Conservation (phyloP, 2,113 vertebrate genomes). For the Acanthisitta chloris region DNA sequence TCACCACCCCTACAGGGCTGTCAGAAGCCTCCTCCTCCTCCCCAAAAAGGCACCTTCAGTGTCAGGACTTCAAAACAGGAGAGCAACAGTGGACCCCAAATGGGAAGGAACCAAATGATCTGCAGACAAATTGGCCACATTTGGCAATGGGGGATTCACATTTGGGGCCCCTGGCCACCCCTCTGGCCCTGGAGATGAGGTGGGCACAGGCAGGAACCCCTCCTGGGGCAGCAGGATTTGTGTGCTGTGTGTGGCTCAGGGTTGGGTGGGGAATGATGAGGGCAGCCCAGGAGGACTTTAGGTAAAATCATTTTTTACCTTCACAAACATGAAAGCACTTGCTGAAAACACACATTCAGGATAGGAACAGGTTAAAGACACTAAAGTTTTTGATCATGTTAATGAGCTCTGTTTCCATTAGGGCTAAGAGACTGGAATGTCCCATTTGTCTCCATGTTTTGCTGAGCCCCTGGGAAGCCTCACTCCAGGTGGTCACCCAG, state of each 20-base stretch:
- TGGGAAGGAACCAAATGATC: background rate
- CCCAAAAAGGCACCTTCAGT: background rate
- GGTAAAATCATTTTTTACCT: background rate
- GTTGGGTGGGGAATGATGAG: background rate
- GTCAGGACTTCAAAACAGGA: background rate
- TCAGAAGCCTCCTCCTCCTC: background rate
- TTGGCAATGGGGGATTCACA: background rate
- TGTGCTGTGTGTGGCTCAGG: rapidly evolving
- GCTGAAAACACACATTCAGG: background rate
- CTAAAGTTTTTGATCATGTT: background rate
- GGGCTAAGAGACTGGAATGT: background rate
- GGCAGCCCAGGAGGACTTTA: background rate
- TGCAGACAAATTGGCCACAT: background rate
- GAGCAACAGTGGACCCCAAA: background rate
- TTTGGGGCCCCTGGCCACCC: no score
- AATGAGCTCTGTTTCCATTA: background rate
- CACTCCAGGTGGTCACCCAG: background rate
- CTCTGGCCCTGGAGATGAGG: no score
- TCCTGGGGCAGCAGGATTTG: background rate
- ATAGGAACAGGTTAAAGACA: background rate
- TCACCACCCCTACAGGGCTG: background rate
- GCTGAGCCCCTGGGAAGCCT: background rate
- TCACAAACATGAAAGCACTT: background rate
- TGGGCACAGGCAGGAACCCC: rapidly evolving
- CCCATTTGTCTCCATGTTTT: background rate